These are phyloP conservation scores for Ataeniobius toweri DNA, from an alignment of 2,797 vertebrate species.

Conservation along the genomic window DNA sequence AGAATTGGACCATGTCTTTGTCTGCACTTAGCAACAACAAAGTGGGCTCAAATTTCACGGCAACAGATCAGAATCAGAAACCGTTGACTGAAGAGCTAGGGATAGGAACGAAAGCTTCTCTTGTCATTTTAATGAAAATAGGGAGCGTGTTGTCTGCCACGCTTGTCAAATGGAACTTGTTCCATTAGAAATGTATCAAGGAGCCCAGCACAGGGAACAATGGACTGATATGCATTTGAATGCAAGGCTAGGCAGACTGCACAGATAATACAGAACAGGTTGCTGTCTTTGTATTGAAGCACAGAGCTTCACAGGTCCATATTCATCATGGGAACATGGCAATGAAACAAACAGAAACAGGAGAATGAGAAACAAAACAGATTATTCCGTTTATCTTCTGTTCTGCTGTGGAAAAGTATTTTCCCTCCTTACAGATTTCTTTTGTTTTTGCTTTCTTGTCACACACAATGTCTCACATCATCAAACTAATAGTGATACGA, in stretches of 20 bases:
- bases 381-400: background rate
- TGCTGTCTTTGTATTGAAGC: slow-evolving; percentile 61
- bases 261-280: slow-evolving; percentile 52
- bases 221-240: slow-evolving; percentile 74
- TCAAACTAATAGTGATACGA: background rate
- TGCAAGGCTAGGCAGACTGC: slow-evolving; percentile 47
- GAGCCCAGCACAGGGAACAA: slow-evolving; percentile 59
- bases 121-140: slow-evolving; percentile 67
- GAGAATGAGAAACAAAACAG: slow-evolving; percentile 14
- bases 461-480: background rate
- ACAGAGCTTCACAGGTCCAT: slow-evolving; percentile 50
- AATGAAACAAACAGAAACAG: slow-evolving; percentile 59
- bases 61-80: slow-evolving; percentile 58
- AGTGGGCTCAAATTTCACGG: slow-evolving; percentile 53
- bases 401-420: background rate
- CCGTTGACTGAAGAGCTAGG: slow-evolving; percentile 61
- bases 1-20: slow-evolving; percentile 59
- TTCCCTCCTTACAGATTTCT: background rate
- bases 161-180: slow-evolving; percentile 65
- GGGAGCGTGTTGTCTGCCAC: slow-evolving; percentile 41
- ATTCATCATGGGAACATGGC: slow-evolving; percentile 67
- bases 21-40: slow-evolving; percentile 61
- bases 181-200: slow-evolving; percentile 68
- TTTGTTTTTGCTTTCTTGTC: background rate
- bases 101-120: slow-evolving; percentile 56